These are phyloP conservation scores for Zosterops hypoxanthus DNA, from an alignment of 2,113 vertebrate species.

Conservation along the genomic window DNA sequence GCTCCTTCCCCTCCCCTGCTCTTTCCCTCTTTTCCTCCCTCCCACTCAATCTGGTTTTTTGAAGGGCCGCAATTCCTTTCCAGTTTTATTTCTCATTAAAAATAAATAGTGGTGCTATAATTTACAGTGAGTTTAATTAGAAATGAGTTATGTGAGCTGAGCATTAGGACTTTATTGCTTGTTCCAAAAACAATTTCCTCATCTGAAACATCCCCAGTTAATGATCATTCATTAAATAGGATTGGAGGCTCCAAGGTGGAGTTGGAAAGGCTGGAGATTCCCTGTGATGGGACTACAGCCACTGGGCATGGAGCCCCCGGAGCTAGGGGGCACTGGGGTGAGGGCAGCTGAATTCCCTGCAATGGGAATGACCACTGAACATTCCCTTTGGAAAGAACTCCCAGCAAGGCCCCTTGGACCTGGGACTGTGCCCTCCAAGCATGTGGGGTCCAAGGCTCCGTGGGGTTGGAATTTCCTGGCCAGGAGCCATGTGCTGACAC, in stretches of 20 bases:
- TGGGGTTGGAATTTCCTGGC: background rate
- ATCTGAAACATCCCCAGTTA: conserved; percentile 67
- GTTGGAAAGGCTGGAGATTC: background rate
- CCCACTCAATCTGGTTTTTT: background rate
- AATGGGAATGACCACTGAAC: background rate
- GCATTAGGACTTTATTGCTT: conserved; percentile 70
- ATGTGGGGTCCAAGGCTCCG: accelerated
- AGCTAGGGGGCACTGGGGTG: accelerated
- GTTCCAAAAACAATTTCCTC: conserved; percentile 72
- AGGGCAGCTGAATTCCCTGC: background rate
- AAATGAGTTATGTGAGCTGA: conserved; percentile 68
- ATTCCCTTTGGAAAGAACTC: background rate
- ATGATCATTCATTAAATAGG: conserved; percentile 71
- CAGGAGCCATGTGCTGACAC: background rate
- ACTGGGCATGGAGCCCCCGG: accelerated
- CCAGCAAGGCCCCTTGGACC: background rate
- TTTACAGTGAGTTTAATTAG: conserved; percentile 73
- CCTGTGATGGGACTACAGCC: background rate
- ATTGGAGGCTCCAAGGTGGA: conserved; percentile 20
- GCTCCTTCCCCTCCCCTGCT: background rate
- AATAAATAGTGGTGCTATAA: conserved; percentile 69
- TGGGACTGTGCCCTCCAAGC: background rate
- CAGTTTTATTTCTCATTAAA: conserved; percentile 71
- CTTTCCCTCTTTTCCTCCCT: background rate
- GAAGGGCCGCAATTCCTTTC: conserved; percentile 44